Percentiles rank a stretch among this genome's conserved stretches.
phyloP scores from a whole-genome alignment of 2,113 vertebrate species.

The Notechis scutatus region DNA sequence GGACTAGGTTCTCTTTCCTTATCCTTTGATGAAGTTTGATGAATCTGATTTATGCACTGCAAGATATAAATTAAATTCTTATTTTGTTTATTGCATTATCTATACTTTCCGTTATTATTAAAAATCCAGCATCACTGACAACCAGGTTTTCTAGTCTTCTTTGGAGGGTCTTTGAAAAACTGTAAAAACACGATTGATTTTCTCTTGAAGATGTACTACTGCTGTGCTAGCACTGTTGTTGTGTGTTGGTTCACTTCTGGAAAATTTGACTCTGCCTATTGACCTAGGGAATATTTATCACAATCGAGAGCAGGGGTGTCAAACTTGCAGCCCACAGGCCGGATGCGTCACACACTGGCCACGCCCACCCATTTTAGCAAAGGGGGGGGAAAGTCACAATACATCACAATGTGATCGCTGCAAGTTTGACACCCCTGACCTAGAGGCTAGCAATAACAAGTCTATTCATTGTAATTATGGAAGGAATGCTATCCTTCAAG shows the following conservation, averaged over 20 bases:
- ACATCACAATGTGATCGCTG: too few species aligned
- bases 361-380: too few species aligned
- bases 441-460: not conserved
- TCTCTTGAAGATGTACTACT: not conserved
- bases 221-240: not conserved
- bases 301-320: too few species aligned
- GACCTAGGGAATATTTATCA: not conserved
- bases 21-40: not conserved
- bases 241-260: not conserved
- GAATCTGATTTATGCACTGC: not conserved
- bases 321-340: too few species aligned
- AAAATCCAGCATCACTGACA: not conserved
- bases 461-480: not conserved
- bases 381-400: too few species aligned
- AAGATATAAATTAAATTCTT: not conserved
- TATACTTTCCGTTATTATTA: not conserved
- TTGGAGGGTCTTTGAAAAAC: not conserved
- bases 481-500: not conserved
- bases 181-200: not conserved
- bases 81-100: not conserved
- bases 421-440: too few species aligned
- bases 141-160: not conserved
- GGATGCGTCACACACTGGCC: too few species aligned
- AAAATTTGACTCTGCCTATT: not conserved
- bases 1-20: not conserved